Conservation (phyloP, 2,888 invertebrate species). For the Epistrophe eligans region DNA sequence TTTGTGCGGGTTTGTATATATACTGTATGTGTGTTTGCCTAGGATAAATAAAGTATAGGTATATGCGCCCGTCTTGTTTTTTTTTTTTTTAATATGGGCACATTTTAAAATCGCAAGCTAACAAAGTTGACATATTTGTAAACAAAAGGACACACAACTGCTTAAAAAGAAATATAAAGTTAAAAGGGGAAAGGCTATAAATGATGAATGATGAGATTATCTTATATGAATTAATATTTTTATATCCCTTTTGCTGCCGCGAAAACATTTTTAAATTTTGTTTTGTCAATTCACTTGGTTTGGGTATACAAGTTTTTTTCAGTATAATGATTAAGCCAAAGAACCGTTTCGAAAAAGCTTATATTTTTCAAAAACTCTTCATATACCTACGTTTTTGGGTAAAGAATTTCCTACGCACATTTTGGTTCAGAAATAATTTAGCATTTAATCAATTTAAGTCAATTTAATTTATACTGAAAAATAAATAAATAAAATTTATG, state of each 20-base stretch:
- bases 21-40: background rate
- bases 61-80: background rate
- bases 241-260: background rate
- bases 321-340: too few species aligned
- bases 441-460: too few species aligned
- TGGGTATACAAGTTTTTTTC: background rate
- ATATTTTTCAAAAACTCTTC: too few species aligned
- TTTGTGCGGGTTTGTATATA: background rate
- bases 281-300: background rate
- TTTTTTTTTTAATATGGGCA: conserved; percentile 2
- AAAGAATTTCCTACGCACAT: too few species aligned
- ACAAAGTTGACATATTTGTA: conserved; percentile 59
- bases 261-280: background rate
- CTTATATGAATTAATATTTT: conserved; percentile 5
- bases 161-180: background rate
- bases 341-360: too few species aligned
- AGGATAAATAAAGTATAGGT: background rate
- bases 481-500: background rate
- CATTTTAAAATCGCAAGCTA: conserved; percentile 57
- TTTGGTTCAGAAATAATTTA: too few species aligned
- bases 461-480: too few species aligned
- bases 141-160: conserved; percentile 38
- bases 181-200: conserved; percentile 24
- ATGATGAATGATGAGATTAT: conserved; percentile 61
- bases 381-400: too few species aligned